phyloP scores from a whole-genome alignment of 2,888 invertebrate genomes.

The Chloroclystis v-ata region DNA sequence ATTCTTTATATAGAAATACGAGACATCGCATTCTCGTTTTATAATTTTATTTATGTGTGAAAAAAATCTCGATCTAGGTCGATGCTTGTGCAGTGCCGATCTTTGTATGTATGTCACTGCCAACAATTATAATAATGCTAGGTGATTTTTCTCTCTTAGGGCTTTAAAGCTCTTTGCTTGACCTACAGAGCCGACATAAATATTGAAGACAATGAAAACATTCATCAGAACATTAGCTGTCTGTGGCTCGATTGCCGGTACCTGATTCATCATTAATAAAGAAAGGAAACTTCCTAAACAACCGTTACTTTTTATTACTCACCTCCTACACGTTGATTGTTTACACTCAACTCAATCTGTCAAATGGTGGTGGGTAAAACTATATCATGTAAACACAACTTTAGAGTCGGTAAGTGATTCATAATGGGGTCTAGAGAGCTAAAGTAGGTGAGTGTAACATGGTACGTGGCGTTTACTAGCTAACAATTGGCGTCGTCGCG shows the following conservation, averaged over 20 bases:
- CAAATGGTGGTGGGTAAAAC: conserved; percentile 35
- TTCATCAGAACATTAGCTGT: conserved; percentile 8
- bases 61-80: conserved; percentile 48
- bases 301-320: conserved; percentile 38
- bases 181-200: conserved; percentile 30
- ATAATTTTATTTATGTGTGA: conserved; percentile 55
- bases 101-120: conserved; percentile 70
- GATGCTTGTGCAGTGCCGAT: conserved; percentile 51
- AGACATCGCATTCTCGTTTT: conserved; percentile 41
- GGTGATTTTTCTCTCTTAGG: conserved; percentile 53
- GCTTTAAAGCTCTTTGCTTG: conserved; percentile 43
- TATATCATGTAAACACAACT: conserved; percentile 34
- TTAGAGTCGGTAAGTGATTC: conserved; percentile 11
- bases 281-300: conserved; percentile 29
- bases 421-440: conserved; percentile 37
- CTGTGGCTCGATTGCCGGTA: conserved; percentile 10
- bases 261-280: conserved; percentile 19
- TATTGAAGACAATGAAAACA: conserved; percentile 14
- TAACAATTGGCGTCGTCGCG: conserved; percentile 53
- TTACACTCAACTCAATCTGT: conserved; percentile 41
- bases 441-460: conserved; percentile 39
- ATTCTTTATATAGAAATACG: no score
- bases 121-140: conserved; percentile 55
- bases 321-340: conserved; percentile 41
- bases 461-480: neutral